A percentile compares a stretch with the other conserved stretches of the same genome.
These are phyloP conservation scores for Planococcus citri DNA, from an alignment of 1,140 invertebrate genomes.

Conservation along the genomic window DNA sequence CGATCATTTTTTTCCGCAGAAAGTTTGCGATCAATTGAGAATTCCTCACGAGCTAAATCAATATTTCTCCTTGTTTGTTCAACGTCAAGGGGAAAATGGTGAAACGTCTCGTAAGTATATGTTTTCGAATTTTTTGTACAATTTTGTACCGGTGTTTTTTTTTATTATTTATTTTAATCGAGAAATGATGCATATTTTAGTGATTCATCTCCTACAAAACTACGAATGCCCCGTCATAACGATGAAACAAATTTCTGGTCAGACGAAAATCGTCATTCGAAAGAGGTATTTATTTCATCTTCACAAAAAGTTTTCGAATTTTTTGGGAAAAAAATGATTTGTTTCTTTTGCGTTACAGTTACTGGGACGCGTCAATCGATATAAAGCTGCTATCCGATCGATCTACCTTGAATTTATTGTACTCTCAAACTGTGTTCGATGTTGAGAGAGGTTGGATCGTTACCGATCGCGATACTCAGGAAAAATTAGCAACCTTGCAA, in stretches of 20 bases:
- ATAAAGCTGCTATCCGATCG: slow-evolving; percentile 63
- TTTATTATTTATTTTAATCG: slow-evolving; percentile 32
- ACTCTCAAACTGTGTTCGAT: slow-evolving; percentile 74
- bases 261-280: slow-evolving; percentile 56
- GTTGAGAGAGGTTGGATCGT: slow-evolving; percentile 73
- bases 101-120: slow-evolving; percentile 46
- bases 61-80: slow-evolving; percentile 79
- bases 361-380: slow-evolving; percentile 79
- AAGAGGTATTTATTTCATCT: slow-evolving; percentile 45
- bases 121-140: not conserved
- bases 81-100: slow-evolving; percentile 54
- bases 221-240: slow-evolving; percentile 95
- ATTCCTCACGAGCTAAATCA: slow-evolving; percentile 60
- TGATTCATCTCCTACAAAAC: slow-evolving; percentile 77
- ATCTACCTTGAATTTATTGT: slow-evolving; percentile 72
- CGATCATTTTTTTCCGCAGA: slow-evolving; percentile 37
- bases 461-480: slow-evolving; percentile 51
- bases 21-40: slow-evolving; percentile 60
- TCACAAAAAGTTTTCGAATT: slow-evolving; percentile 17
- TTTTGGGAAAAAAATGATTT: slow-evolving; percentile 1
- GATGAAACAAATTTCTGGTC: slow-evolving; percentile 47
- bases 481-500: slow-evolving; percentile 55
- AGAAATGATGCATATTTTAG: slow-evolving; percentile 30
- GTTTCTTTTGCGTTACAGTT: slow-evolving; percentile 41
- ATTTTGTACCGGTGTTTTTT: slow-evolving; percentile 23